These are phyloP conservation scores for Vandiemenella viatica DNA, from an alignment of 2,888 invertebrate species.

Conservation along the genomic window DNA sequence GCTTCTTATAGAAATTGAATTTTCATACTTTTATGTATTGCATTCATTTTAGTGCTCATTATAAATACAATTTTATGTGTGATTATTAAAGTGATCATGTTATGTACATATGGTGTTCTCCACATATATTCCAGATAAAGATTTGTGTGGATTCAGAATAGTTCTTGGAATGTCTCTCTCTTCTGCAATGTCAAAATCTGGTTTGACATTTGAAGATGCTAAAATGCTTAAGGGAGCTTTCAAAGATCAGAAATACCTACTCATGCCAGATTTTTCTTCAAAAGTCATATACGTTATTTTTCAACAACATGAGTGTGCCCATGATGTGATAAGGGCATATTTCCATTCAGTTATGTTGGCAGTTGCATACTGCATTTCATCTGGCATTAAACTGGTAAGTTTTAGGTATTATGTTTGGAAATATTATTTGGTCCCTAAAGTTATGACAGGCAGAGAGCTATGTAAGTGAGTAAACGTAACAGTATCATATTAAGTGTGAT, in stretches of 20 bases:
- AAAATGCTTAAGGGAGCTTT: constrained; percentile 32
- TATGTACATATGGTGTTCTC: no score
- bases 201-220: constrained; percentile 25
- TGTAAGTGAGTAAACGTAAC: no score
- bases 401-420: constrained; percentile 8
- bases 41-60: no score
- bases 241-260: constrained; percentile 35
- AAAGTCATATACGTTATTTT: constrained; percentile 40
- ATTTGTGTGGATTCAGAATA: constrained; percentile 46
- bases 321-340: constrained; percentile 49
- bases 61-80: no score
- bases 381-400: constrained; percentile 24
- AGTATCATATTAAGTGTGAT: no score
- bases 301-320: constrained; percentile 32
- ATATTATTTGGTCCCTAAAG: no score
- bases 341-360: constrained; percentile 49
- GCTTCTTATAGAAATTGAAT: no score
- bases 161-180: constrained; percentile 41
- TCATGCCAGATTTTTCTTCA: constrained; percentile 33
- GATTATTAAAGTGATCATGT: no score
- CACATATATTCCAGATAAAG: constrained; percentile 41
- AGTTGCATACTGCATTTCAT: constrained; percentile 27
- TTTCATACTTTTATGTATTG: no score
- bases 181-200: constrained; percentile 22
- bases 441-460: no score